Evolutionary conservation across 2,113 vertebrate genomes (phyloP).

Genomic region (Crotalus viridis): DNA sequence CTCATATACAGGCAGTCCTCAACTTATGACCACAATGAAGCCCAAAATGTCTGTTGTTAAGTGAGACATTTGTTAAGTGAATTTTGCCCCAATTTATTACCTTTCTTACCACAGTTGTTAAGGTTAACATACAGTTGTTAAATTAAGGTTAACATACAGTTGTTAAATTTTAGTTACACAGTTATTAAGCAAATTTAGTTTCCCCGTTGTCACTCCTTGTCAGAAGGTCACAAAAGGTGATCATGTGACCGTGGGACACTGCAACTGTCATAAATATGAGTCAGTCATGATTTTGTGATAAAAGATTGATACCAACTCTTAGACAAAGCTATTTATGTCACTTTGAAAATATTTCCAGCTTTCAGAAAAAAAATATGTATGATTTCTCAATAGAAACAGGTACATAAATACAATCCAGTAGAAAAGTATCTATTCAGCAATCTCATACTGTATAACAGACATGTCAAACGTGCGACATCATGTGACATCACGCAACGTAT

Average conservation of each 20-base stretch:
- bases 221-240: background rate
- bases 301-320: too few species aligned
- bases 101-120: background rate
- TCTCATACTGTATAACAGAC: too few species aligned
- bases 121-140: background rate
- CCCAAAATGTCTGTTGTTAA: background rate
- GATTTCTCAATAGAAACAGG: too few species aligned
- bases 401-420: too few species aligned
- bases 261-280: background rate
- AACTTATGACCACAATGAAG: background rate
- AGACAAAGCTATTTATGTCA: too few species aligned
- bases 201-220: background rate
- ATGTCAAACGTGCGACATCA: too few species aligned
- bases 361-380: too few species aligned
- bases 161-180: background rate
- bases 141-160: background rate
- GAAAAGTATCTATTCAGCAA: too few species aligned
- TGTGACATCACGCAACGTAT: too few species aligned
- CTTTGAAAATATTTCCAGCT: too few species aligned
- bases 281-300: background rate
- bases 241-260: background rate
- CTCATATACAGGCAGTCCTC: background rate
- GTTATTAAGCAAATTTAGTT: background rate
- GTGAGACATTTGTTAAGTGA: background rate
- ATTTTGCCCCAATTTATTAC: background rate